A percentile compares a stretch with the other conserved stretches of the same genome.
phyloP scores from a whole-genome alignment of 2,113 vertebrate species.

The Anthoscopus minutus region DNA sequence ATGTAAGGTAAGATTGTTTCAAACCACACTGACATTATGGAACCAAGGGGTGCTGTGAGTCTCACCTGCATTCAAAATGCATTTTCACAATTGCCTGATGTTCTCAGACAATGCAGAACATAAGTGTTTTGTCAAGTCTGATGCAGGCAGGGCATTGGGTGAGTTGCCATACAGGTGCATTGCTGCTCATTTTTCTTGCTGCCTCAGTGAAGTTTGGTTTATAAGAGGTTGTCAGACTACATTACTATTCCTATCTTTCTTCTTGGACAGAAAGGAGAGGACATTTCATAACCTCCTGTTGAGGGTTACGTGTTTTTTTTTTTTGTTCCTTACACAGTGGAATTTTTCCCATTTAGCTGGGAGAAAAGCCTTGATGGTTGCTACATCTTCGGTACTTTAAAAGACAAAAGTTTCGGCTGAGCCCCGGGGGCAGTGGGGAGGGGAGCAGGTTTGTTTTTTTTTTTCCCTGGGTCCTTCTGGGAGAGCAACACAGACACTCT shows the following conservation, averaged over 20 bases:
- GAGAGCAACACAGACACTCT: too few species aligned
- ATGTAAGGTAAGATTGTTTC: background rate
- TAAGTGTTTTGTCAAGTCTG: background rate
- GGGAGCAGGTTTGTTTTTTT: too few species aligned
- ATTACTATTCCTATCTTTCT: background rate
- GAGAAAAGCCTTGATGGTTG: too few species aligned
- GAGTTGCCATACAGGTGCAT: too few species aligned
- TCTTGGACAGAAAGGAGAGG: background rate
- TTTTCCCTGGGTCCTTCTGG: too few species aligned
- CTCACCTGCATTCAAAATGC: background rate
- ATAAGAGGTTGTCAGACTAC: background rate
- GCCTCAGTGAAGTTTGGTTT: background rate
- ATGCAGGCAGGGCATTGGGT: background rate
- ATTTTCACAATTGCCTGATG: background rate
- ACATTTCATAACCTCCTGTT: background rate
- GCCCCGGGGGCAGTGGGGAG: too few species aligned
- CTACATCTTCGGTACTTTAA: too few species aligned
- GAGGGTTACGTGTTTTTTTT: too few species aligned
- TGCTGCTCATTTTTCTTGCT: background rate
- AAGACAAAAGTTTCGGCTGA: too few species aligned
- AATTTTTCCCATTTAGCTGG: too few species aligned
- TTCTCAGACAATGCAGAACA: background rate
- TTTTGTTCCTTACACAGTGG: too few species aligned
- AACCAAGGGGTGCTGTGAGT: fast-evolving
- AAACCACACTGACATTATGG: background rate